Conservation (phyloP, 2,888 invertebrate genomes). For the Prenolepis imparis region DNA sequence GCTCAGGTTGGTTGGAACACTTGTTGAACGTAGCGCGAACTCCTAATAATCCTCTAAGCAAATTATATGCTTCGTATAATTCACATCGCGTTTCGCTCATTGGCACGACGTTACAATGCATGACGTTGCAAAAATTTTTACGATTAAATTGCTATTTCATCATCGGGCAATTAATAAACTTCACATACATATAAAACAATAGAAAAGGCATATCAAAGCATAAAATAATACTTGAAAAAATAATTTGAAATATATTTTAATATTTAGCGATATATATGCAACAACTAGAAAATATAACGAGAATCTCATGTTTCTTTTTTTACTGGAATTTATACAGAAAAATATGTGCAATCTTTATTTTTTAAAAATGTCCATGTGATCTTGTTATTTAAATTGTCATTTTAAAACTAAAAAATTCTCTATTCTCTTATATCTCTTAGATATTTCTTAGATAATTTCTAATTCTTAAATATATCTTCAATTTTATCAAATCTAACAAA, state of each 20-base stretch:
- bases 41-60: constrained; percentile 67
- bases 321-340: not conserved
- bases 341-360: constrained; percentile 7
- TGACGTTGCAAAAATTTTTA: constrained; percentile 26
- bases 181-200: not conserved
- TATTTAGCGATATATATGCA: not conserved
- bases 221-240: not conserved
- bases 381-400: not conserved
- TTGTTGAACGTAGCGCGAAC: constrained; percentile 82
- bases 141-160: constrained; percentile 12
- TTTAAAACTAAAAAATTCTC: not conserved
- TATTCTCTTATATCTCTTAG: not conserved
- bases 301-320: not conserved
- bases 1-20: constrained; percentile 80
- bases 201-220: too few relatives aligned
- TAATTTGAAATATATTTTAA: constrained; percentile 7
- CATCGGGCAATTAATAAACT: not conserved
- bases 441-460: not conserved
- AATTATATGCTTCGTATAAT: constrained; percentile 60
- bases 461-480: not conserved
- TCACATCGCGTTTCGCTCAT: constrained; percentile 27
- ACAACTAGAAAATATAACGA: not conserved
- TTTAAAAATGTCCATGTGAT: not conserved
- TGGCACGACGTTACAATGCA: constrained; percentile 14
- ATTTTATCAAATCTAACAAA: not conserved